Base-by-base conservation (phyloP, 2,113 vertebrate species). In the Castor canadensis region DNA sequence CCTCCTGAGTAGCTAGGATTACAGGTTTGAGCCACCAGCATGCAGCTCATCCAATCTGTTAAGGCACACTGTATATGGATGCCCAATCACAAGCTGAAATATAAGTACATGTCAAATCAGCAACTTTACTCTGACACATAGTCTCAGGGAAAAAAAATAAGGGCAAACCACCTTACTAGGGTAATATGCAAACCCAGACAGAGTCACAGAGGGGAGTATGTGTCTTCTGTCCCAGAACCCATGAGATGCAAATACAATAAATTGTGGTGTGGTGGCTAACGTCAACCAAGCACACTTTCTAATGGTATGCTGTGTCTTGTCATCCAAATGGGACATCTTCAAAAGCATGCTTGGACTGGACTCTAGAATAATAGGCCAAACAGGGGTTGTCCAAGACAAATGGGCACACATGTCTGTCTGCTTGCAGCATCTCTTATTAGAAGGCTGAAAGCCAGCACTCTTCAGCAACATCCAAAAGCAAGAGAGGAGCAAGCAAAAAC, bases 61-160 rank as follows among this genome's bases (percentile, higher is more conserved):
- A 69, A 32, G 28, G 24, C 40, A 54, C 9, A 3, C 43, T 93
- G 52, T 75, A 10, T 11, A 1, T 69, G n/a, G 49, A 71, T 76
- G 30, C 49, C 40, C n/a, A 77, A 67, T 60, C 85, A 82, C 52
- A 73, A 85, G 54, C 73, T 93, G 86, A 91, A 93, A 87, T 89
- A 76, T 76, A 93, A 89, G 76, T 11, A 38, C 56, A 35, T n/a
- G 43, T 58, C 88, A 85, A 90, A 67, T 82, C 60, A 84, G 66
- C 49, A 91, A 89, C 73, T 81, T 45, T 32, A 28, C 28, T 13
- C 30, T 72, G 32, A 26, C 32, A 64, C 91, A 38, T 13, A 91
- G 84, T 35, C 49, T 69, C 56, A 71, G 73, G 93, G 66, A 95
- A 69, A 75, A 84, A 58, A 89, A 62, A n/a, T n/a, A n/a, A n/a